These are phyloP conservation scores for Delia radicum DNA, from an alignment of 1,140 invertebrate genomes.

Conservation along the genomic window DNA sequence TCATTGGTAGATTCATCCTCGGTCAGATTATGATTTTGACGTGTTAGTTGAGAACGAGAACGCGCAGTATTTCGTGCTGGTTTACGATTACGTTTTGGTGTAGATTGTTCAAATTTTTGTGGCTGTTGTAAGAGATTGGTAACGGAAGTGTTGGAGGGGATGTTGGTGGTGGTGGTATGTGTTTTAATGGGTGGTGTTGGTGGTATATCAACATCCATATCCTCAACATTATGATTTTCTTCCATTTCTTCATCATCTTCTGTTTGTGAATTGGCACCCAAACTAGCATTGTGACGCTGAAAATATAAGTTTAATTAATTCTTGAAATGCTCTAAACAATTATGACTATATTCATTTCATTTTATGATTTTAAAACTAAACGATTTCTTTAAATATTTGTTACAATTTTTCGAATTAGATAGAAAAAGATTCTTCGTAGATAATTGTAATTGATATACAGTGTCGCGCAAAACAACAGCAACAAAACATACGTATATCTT, in stretches of 20 bases:
- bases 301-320: no score
- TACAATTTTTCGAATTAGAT: no score
- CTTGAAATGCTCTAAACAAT: no score
- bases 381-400: no score
- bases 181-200: constrained; percentile 4
- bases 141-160: neutral
- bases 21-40: constrained; percentile 7
- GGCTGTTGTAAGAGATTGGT: neutral
- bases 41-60: neutral
- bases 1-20: constrained; percentile 3
- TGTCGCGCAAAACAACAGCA: no score
- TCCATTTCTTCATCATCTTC: constrained; percentile 28
- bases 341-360: no score
- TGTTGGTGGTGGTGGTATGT: neutral
- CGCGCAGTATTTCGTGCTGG: constrained; percentile 18
- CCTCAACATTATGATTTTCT: constrained; percentile 25
- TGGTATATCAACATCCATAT: constrained; percentile 11
- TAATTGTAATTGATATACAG: no score
- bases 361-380: no score
- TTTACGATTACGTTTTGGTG: constrained; percentile 38
- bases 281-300: constrained; percentile 22
- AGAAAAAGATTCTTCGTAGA: no score
- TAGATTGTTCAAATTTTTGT: constrained; percentile 11
- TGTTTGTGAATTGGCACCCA: constrained; percentile 23
- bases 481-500: no score